Evolutionary conservation across 2,113 vertebrate genomes (phyloP).

Genomic region (Myocastor coypus): DNA sequence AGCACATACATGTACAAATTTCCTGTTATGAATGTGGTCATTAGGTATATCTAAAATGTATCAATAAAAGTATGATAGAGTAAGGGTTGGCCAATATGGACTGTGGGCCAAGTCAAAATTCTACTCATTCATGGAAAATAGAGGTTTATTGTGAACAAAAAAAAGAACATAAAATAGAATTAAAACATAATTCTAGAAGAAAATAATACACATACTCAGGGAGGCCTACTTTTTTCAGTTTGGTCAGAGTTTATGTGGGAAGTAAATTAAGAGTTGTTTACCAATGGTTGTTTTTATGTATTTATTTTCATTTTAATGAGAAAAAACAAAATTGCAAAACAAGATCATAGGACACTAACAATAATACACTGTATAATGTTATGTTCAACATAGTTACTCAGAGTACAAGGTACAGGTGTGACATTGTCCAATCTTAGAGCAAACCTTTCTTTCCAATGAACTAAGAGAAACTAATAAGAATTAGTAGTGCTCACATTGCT

Average conservation of each 20-base stretch:
- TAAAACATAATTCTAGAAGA: neutral
- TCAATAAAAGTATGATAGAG: too few relatives aligned
- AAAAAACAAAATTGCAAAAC: neutral
- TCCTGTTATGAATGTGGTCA: too few relatives aligned
- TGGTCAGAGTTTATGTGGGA: neutral
- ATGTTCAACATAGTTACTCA: neutral
- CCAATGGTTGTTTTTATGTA: neutral
- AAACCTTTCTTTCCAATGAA: neutral
- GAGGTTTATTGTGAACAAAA: too few relatives aligned
- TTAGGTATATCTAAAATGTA: too few relatives aligned
- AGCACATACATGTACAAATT: too few relatives aligned
- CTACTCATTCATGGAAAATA: too few relatives aligned
- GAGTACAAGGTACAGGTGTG: neutral
- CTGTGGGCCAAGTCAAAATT: too few relatives aligned
- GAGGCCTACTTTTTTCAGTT: neutral
- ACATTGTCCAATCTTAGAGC: neutral
- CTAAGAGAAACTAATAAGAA: neutral
- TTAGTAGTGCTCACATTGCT: neutral
- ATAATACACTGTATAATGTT: neutral
- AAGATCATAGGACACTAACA: neutral
- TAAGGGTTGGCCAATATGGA: too few relatives aligned
- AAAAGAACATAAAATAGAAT: neutral
- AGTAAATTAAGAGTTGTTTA: neutral
- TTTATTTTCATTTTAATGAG: neutral
- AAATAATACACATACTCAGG: neutral